Evolutionary conservation across 2,888 invertebrate genomes (phyloP).

Genomic region (Cephus spinipes): DNA sequence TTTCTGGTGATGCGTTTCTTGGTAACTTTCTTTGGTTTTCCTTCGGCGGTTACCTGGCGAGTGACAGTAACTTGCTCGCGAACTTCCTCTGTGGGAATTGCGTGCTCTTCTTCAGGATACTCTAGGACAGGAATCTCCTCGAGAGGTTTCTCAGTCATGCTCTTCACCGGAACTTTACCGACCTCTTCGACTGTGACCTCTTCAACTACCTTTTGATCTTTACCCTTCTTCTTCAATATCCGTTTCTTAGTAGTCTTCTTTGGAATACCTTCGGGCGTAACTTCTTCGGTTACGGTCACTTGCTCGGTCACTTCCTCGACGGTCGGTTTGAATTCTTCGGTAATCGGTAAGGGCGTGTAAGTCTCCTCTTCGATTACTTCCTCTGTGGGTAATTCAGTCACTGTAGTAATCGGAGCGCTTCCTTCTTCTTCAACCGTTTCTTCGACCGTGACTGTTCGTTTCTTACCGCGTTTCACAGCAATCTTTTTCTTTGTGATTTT

Average conservation of each 20-base stretch:
- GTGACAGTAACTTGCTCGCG: constrained; percentile 32
- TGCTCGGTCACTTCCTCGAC: constrained; percentile 63
- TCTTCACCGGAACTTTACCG: constrained; percentile 41
- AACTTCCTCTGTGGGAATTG: constrained; percentile 32
- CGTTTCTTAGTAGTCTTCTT: constrained; percentile 50
- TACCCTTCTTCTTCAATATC: constrained; percentile 54
- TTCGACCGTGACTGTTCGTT: constrained; percentile 21
- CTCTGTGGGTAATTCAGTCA: constrained; percentile 9
- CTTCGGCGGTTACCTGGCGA: constrained; percentile 42
- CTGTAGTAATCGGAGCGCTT: constrained; percentile 13
- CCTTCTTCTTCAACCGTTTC: constrained; percentile 18
- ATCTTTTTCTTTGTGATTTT: constrained; percentile 38
- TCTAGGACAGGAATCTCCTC: constrained; percentile 17
- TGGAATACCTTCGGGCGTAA: constrained; percentile 48
- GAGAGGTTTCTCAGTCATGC: constrained; percentile 35
- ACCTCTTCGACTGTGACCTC: constrained; percentile 43
- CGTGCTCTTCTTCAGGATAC: constrained; percentile 17
- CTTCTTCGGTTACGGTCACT: constrained; percentile 59
- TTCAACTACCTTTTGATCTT: constrained; percentile 46
- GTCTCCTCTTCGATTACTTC: constrained; percentile 18
- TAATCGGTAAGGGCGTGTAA: constrained; percentile 56
- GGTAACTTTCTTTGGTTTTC: constrained; percentile 32
- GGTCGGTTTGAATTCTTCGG: constrained; percentile 33
- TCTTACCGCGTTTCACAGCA: constrained; percentile 45
- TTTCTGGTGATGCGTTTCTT: constrained; percentile 60